Evolutionary conservation across 2,113 vertebrate species (phyloP).

Genomic region (Zosterops borbonicus): DNA sequence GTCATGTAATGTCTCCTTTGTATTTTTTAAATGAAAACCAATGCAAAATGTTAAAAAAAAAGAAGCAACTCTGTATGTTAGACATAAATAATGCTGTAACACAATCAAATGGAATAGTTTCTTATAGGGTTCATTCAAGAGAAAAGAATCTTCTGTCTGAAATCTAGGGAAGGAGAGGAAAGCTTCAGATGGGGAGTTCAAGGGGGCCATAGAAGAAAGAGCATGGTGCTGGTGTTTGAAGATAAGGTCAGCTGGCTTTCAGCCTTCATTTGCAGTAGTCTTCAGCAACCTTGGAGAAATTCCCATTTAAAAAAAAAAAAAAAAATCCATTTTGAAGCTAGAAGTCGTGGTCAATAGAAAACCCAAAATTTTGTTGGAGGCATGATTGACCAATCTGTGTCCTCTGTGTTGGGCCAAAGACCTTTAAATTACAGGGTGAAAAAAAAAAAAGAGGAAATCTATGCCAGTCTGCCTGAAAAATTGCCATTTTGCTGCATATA

Average conservation of each 20-base stretch:
- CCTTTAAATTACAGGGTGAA: neutral
- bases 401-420: neutral
- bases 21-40: neutral
- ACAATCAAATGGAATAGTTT: neutral
- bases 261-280: neutral
- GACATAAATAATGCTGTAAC: neutral
- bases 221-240: neutral
- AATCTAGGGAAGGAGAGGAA: neutral
- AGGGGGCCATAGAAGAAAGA: neutral
- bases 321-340: neutral
- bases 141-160: neutral
- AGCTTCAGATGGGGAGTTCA: neutral
- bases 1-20: neutral
- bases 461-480: neutral
- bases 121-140: neutral
- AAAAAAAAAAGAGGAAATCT: neutral
- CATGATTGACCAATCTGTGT: neutral
- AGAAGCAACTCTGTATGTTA: neutral
- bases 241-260: neutral
- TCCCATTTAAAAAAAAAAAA: neutral
- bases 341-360: neutral
- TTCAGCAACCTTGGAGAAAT: neutral
- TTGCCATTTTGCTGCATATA: neutral
- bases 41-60: neutral
- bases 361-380: neutral